A percentile compares a stretch with the other conserved stretches of the same genome.
Conservation (phyloP, 2,888 invertebrate species). For the Aplocera efformata region DNA sequence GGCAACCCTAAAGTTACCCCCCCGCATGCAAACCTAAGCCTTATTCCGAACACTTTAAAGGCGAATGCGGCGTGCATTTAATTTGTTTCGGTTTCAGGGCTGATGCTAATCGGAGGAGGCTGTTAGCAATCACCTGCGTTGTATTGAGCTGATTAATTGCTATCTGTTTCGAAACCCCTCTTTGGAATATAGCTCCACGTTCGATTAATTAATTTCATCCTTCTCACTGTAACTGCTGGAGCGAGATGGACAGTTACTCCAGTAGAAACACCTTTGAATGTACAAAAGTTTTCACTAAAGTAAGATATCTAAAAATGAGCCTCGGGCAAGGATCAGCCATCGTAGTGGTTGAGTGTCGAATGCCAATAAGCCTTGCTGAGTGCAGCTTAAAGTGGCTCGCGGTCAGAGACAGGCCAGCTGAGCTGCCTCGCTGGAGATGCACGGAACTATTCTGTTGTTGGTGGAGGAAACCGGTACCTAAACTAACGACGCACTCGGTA, state of each 20-base stretch:
- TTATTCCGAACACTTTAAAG: constrained; percentile 8
- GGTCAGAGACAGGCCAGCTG: background rate
- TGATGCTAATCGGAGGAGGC: constrained; percentile 65
- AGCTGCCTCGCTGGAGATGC: background rate
- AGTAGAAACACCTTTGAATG: too few species aligned
- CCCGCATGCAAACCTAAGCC: constrained; percentile 5
- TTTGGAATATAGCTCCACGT: constrained; percentile 47
- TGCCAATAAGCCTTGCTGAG: constrained; percentile 3
- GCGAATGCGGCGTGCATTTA: constrained; percentile 12
- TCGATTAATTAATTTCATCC: constrained; percentile 44
- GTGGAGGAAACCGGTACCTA: background rate
- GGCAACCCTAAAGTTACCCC: constrained; percentile 20
- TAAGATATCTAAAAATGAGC: too few species aligned
- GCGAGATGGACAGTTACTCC: too few species aligned
- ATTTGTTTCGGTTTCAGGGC: constrained; percentile 32
- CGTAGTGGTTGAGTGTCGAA: constrained; percentile 3
- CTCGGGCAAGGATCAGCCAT: background rate
- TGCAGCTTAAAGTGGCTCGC: constrained; percentile 8
- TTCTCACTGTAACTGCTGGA: background rate
- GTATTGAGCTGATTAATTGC: constrained; percentile 71
- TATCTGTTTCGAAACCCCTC: constrained; percentile 43
- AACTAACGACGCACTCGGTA: too few species aligned
- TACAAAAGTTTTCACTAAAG: too few species aligned
- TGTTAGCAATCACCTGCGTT: constrained; percentile 71
- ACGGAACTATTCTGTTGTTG: background rate